phyloP scores from a whole-genome alignment of 2,113 vertebrate genomes.

The Egretta garzetta region DNA sequence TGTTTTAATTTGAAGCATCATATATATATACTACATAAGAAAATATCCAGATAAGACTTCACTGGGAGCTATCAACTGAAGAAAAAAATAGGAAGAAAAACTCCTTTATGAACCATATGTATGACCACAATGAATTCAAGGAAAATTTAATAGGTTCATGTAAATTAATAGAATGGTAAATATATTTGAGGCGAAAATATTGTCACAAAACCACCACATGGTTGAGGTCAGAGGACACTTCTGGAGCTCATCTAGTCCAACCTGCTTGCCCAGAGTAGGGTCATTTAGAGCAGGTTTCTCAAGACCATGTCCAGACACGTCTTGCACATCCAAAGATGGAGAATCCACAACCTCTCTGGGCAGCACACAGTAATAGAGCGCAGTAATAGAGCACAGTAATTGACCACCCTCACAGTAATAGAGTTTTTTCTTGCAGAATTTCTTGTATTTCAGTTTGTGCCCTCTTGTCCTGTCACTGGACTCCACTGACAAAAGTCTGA shows the following conservation, averaged over 20 bases:
- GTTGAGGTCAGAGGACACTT: background rate
- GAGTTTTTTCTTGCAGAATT: background rate
- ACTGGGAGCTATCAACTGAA: background rate
- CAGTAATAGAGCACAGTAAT: too few relatives aligned
- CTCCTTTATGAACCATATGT: background rate
- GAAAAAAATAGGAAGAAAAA: background rate
- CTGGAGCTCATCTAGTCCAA: background rate
- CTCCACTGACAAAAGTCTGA: background rate
- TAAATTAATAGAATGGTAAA: background rate
- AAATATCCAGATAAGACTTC: background rate
- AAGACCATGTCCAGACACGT: background rate
- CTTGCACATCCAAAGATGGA: background rate
- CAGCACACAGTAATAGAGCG: too few relatives aligned
- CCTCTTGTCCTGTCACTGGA: background rate
- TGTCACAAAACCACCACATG: background rate
- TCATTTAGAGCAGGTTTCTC: background rate
- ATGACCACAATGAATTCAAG: background rate
- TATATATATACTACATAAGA: background rate
- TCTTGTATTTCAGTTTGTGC: background rate
- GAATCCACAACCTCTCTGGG: background rate
- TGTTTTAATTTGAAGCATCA: background rate
- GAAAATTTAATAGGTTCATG: background rate
- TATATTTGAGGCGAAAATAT: background rate
- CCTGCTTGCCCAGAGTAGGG: background rate
- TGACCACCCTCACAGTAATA: background rate